A percentile compares a stretch with the other conserved stretches of the same genome.
phyloP scores from a whole-genome alignment of 2,888 invertebrate genomes.

The Incurvaria masculella region DNA sequence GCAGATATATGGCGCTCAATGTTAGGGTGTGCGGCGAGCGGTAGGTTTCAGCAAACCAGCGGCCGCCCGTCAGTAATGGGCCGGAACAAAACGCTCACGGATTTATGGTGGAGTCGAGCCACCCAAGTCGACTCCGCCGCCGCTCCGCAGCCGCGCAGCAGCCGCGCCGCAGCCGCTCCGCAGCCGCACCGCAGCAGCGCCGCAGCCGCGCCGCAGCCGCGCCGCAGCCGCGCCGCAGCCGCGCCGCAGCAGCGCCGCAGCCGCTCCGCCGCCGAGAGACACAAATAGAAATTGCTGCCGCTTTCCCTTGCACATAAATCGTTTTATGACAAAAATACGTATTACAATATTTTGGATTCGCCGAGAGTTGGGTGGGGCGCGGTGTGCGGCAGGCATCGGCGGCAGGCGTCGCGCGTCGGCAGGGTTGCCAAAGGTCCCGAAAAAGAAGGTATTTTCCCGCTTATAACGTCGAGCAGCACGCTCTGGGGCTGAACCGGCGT shows the following conservation, averaged over 20 bases:
- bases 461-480: no score
- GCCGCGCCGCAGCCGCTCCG: not conserved
- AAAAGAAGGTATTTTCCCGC: no score
- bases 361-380: not conserved
- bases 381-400: no score
- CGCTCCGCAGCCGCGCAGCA: not conserved
- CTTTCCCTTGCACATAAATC: not conserved
- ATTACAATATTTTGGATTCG: not conserved
- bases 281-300: not conserved
- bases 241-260: not conserved
- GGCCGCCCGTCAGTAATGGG: not conserved
- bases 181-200: not conserved
- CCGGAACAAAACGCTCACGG: not conserved
- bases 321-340: not conserved
- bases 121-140: not conserved
- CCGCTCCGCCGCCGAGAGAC: not conserved
- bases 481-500: no score
- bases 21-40: no score
- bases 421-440: no score
- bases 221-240: not conserved
- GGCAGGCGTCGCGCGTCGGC: no score
- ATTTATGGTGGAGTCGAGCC: not conserved
- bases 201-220: not conserved
- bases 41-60: not conserved
- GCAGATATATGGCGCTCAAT: no score